Percentiles rank a stretch among this genome's conserved stretches.
Conservation (phyloP, 2,888 invertebrate species). For the Gandaritis pyraliata region DNA sequence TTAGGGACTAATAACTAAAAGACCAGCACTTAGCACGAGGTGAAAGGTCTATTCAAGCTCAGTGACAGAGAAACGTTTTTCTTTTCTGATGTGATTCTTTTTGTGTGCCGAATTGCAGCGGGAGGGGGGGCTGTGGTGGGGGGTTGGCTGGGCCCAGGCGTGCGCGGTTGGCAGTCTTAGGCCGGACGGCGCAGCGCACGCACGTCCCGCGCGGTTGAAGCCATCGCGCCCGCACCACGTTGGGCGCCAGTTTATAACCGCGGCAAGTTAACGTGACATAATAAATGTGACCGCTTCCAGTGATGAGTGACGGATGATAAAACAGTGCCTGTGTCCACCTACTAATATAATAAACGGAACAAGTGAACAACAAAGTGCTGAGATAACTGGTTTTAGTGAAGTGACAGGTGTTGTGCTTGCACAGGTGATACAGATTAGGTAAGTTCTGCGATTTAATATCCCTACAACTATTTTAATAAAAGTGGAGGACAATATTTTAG, state of each 20-base stretch:
- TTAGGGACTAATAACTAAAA: conserved; percentile 71
- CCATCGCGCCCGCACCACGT: conserved; percentile 55
- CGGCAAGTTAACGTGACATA: conserved; percentile 33
- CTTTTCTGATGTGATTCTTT: conserved; percentile 74
- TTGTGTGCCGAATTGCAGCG: conserved; percentile 74
- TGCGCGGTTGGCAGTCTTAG: conserved; percentile 77
- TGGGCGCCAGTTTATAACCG: conserved; percentile 63
- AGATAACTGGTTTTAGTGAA: conserved; percentile 47
- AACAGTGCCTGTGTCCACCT: conserved; percentile 34
- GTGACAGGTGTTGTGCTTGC: conserved; percentile 51
- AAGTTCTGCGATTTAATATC: neutral
- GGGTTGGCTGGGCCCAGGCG: conserved; percentile 75
- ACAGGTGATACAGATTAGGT: conserved; percentile 34
- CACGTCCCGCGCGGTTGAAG: conserved; percentile 48
- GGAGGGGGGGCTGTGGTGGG: conserved; percentile 53
- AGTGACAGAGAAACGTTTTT: conserved; percentile 74
- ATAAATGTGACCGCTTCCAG: conserved; percentile 32
- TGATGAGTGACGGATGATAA: conserved; percentile 39
- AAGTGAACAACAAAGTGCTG: conserved; percentile 48
- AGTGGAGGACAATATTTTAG: too few relatives aligned
- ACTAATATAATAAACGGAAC: conserved; percentile 45
- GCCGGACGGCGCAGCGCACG: conserved; percentile 58
- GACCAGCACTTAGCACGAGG: conserved; percentile 67
- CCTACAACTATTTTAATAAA: neutral
- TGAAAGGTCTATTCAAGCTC: conserved; percentile 69